These are phyloP conservation scores for Chrysolina americana DNA, from an alignment of 2,888 invertebrate genomes.

Conservation along the genomic window DNA sequence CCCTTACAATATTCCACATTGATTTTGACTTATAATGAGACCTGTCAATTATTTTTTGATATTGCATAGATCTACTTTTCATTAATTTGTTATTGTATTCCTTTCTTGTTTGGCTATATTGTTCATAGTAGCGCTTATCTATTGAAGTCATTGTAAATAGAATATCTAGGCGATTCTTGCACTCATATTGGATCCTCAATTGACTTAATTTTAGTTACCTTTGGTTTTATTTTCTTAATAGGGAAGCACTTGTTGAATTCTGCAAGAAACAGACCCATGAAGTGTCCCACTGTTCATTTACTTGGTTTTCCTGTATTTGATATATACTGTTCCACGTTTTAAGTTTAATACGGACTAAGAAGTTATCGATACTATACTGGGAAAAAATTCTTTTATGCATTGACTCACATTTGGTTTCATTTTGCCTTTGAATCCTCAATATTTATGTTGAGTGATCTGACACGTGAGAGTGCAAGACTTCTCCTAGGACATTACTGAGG, in stretches of 20 bases:
- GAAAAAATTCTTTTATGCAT: slow-evolving; percentile 17
- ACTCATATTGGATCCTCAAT: not conserved
- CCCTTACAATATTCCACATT: slow-evolving; percentile 20
- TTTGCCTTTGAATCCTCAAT: slow-evolving; percentile 4
- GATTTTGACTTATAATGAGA: too few species aligned
- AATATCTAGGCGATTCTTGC: slow-evolving; percentile 19
- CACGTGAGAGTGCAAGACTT: too few species aligned
- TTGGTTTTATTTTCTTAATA: too few species aligned
- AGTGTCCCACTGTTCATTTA: too few species aligned
- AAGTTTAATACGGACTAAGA: not conserved
- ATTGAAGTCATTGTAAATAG: not conserved
- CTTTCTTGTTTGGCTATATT: not conserved
- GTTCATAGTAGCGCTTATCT: slow-evolving; percentile 10
- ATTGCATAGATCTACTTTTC: slow-evolving; percentile 5
- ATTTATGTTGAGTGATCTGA: slow-evolving; percentile 17
- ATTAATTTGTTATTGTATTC: too few species aligned
- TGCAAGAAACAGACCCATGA: not conserved
- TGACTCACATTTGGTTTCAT: not conserved
- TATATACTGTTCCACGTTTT: slow-evolving; percentile 3
- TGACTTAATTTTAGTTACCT: not conserved
- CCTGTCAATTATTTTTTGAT: too few species aligned
- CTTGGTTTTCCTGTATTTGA: not conserved
- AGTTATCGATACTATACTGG: slow-evolving; percentile 11
- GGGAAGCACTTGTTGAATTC: slow-evolving; percentile 12
- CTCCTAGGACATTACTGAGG: too few species aligned